Evolutionary conservation across 2,888 invertebrate genomes (phyloP).

Genomic region (Tuberolachnus salignus): DNA sequence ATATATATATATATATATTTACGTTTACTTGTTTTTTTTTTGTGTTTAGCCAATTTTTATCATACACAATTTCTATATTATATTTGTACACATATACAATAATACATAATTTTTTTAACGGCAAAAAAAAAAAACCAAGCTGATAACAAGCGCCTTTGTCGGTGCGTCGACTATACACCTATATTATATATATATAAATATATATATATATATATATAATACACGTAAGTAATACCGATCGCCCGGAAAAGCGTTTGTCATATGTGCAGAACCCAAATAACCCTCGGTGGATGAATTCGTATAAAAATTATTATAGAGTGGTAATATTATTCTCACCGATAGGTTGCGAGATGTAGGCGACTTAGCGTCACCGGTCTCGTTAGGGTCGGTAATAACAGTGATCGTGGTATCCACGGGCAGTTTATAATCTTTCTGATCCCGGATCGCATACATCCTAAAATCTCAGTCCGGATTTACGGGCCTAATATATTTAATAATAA

Average conservation of each 20-base stretch:
- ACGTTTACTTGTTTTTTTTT: background rate
- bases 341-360: constrained; percentile 32
- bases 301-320: constrained; percentile 10
- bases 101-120: background rate
- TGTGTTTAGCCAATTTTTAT: background rate
- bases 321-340: constrained; percentile 49
- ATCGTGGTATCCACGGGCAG: constrained; percentile 37
- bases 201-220: too few species aligned
- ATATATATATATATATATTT: too few species aligned
- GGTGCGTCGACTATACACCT: too few species aligned
- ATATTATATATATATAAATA: too few species aligned
- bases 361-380: constrained; percentile 38
- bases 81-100: background rate
- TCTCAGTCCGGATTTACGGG: constrained; percentile 23
- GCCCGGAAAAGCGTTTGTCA: constrained; percentile 22
- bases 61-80: background rate
- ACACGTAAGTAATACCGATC: too few species aligned
- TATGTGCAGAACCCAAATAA: constrained; percentile 29
- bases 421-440: constrained; percentile 41
- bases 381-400: constrained; percentile 27
- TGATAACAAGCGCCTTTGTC: constrained; percentile 1
- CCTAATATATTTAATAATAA: background rate
- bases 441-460: constrained; percentile 49
- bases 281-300: constrained; percentile 17
- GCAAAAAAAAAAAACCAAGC: constrained; percentile 24